Base-by-base conservation (phyloP, 2,113 vertebrate species). In the Prietella phreatophila region DNA sequence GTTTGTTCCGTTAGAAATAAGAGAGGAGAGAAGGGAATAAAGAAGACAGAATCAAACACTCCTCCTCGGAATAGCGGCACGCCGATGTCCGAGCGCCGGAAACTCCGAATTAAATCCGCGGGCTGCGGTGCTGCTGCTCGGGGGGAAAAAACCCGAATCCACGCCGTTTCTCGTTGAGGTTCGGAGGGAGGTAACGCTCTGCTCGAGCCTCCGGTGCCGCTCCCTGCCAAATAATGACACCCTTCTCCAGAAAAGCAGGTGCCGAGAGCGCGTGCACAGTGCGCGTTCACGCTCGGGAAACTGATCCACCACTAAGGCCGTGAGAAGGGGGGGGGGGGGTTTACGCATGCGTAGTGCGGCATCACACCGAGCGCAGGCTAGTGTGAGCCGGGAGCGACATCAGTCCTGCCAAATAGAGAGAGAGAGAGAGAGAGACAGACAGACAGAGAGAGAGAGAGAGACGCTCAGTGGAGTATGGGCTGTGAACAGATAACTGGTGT, bases 181-280 rank as follows among this genome's bases (percentile, higher is more conserved):
- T 47, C 42, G 50, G 42, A 1, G 14, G 65, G n/a, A 69, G 67
- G 67, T 36, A 36, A 36, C 8, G 10, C 39, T 47, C 39, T 27
- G 39, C 76, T 55, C 50, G 76, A 30, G 47, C 2, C 50, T 93
- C 53, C 92, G 91, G 92, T 88, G 88, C 89, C 90, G 88, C 90
- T 91, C 91, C 92, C 93, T 94, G 94, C 94, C 71, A 95, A 95
- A 95, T 95, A 95, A 87, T 94, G 95, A 94, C 88, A 58, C 50
- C 71, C 84, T 76, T 60, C 55, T 60, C 39, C 53, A 58, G 79
- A 92, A n/a, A 85, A 92, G 92, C 93, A 95, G 95, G 94, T 94
- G 93, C 93, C 90, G 91, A 91, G 92, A 92, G 91, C 94, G 94
- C 93, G 93, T 93, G 79, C 86, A 87, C 79, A 42, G 84, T 86